A percentile compares a stretch with the other conserved stretches of the same genome.
These are phyloP conservation scores for Chlamydotis undulata DNA, from an alignment of 2,113 vertebrate genomes.

Conservation along the genomic window DNA sequence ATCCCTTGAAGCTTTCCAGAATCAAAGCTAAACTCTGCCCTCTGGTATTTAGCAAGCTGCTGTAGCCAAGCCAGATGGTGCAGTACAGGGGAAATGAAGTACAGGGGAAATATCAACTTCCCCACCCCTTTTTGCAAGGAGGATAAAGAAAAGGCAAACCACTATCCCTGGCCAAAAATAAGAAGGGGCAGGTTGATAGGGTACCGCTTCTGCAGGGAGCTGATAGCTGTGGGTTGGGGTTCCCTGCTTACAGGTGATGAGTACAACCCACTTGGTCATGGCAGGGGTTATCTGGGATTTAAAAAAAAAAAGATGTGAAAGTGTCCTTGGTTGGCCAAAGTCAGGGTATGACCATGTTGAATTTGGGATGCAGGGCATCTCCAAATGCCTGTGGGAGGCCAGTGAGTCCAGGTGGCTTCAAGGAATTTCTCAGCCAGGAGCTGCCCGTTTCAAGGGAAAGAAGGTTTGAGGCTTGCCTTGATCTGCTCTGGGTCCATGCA, in stretches of 20 bases:
- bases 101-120: accelerated
- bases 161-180: not conserved
- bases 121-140: not conserved
- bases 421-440: not conserved
- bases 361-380: not conserved
- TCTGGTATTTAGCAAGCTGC: not conserved
- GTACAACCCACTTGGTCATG: not conserved
- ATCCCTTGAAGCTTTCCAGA: not conserved
- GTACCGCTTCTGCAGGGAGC: not conserved
- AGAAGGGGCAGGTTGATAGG: not conserved
- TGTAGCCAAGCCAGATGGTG: not conserved
- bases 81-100: not conserved
- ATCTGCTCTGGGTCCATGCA: not conserved
- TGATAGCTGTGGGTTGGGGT: not conserved
- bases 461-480: not conserved
- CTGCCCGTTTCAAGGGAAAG: not conserved
- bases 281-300: not conserved
- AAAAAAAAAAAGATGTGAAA: not conserved
- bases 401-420: not conserved
- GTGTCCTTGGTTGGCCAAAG: not conserved
- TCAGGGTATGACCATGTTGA: not conserved
- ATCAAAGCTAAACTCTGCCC: not conserved
- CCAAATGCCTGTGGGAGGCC: not conserved
- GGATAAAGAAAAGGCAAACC: not conserved
- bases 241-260: not conserved